A percentile compares a stretch with the other conserved stretches of the same genome.
Conservation (phyloP, 2,888 invertebrate species). For the Protonemura montana region DNA sequence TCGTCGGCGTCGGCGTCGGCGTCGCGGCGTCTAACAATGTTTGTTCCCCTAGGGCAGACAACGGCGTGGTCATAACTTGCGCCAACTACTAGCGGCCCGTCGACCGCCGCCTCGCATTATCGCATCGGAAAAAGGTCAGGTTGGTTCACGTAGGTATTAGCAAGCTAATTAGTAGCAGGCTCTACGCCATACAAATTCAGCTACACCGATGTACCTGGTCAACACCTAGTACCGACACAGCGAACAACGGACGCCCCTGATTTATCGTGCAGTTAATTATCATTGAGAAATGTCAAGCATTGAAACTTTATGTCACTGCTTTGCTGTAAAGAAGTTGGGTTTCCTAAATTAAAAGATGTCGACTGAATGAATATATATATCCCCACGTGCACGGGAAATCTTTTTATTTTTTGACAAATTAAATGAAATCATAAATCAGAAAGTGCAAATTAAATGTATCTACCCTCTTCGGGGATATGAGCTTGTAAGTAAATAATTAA, state of each 20-base stretch:
- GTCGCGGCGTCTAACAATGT: not conserved
- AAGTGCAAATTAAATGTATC: too few relatives aligned
- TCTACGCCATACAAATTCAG: not conserved
- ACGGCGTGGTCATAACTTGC: not conserved
- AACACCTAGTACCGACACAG: too few relatives aligned
- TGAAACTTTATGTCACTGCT: not conserved
- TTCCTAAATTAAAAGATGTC: too few relatives aligned
- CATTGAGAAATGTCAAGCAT: not conserved
- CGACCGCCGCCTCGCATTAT: not conserved
- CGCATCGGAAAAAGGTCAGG: not conserved
- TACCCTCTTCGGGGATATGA: too few relatives aligned
- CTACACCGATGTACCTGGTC: not conserved
- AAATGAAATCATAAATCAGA: not conserved
- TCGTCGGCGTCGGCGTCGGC: not conserved
- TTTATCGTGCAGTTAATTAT: not conserved
- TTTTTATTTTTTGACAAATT: not conserved
- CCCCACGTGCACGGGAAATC: not conserved
- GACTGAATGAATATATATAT: not conserved
- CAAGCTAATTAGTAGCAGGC: not conserved
- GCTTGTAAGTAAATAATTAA: too few relatives aligned
- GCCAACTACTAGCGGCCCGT: not conserved
- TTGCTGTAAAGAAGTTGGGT: not conserved
- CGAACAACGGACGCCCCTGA: not conserved
- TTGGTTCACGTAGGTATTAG: not conserved
- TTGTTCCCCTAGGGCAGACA: not conserved